Evolutionary conservation across 2,797 vertebrate species (phyloP).

Genomic region (Cyclopterus lumpus): DNA sequence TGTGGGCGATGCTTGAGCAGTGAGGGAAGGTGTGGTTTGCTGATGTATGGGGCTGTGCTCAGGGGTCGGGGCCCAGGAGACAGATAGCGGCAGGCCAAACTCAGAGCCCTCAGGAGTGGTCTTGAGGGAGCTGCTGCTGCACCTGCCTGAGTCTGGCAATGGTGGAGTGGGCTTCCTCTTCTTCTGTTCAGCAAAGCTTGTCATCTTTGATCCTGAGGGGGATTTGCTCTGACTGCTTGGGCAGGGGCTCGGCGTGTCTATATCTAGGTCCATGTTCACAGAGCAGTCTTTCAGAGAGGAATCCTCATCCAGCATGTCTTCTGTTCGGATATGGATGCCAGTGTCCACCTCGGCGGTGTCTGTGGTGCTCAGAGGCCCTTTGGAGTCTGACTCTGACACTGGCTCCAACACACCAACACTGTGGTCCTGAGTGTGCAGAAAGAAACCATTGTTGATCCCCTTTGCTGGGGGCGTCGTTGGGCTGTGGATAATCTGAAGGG

Average conservation of each 20-base stretch:
- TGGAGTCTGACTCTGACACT: conserved; percentile 87
- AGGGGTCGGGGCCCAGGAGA: conserved; percentile 92
- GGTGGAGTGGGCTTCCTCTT: conserved; percentile 90
- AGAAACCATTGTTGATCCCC: conserved; percentile 91
- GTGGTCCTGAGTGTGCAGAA: conserved; percentile 89
- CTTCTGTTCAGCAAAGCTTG: conserved; percentile 98
- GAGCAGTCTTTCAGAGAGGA: conserved; percentile 96
- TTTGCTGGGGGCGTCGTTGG: conserved; percentile 83
- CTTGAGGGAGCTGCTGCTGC: conserved; percentile 91
- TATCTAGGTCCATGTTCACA: conserved; percentile 94
- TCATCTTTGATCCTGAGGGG: conserved; percentile 92
- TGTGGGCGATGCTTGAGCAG: conserved; percentile 39
- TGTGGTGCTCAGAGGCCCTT: conserved; percentile 85
- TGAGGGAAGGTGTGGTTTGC: conserved; percentile 42
- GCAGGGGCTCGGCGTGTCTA: conserved; percentile 92
- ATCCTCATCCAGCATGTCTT: conserved; percentile 97
- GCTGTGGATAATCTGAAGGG: conserved; percentile 93
- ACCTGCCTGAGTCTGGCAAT: conserved; percentile 82
- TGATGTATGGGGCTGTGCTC: conserved; percentile 88
- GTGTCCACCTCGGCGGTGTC: conserved; percentile 95
- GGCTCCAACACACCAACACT: conserved; percentile 79
- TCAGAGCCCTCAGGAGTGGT: conserved; percentile 96
- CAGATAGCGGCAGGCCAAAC: conserved; percentile 89
- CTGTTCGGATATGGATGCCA: conserved; percentile 94
- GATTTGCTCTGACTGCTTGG: conserved; percentile 89